These are phyloP conservation scores for Drosophila borborema DNA, from an alignment of 2,888 invertebrate genomes.

Conservation along the genomic window DNA sequence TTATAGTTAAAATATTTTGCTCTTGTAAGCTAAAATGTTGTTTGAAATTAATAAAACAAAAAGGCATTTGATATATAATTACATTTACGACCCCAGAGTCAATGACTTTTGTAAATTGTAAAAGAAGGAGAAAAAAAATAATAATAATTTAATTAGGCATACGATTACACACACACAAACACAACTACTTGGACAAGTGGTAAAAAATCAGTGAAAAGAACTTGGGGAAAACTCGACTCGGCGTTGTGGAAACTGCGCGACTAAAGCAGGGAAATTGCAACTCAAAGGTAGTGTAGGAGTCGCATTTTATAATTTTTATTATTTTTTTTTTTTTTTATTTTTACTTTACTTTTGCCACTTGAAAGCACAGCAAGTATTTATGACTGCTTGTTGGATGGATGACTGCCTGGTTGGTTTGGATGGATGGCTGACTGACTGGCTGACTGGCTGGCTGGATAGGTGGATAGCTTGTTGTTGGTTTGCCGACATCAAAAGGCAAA, in stretches of 20 bases:
- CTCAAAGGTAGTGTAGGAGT: conserved; percentile 69
- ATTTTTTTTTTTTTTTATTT: conserved; percentile 29
- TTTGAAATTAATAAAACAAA: background rate
- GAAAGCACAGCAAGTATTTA: conserved; percentile 78
- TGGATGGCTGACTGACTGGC: conserved; percentile 30
- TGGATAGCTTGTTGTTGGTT: conserved; percentile 34
- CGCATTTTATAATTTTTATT: conserved; percentile 66
- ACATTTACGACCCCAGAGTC: conserved; percentile 38
- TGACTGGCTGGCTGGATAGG: conserved; percentile 20
- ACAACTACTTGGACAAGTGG: conserved; percentile 40
- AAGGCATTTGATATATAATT: conserved; percentile 7
- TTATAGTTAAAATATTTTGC: background rate
- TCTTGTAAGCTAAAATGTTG: background rate
- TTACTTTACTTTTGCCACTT: conserved; percentile 61
- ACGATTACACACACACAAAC: conserved; percentile 32
- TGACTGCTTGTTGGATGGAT: conserved; percentile 61
- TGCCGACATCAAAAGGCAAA: conserved; percentile 70
- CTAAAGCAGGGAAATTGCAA: conserved; percentile 37
- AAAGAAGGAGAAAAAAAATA: conserved; percentile 24
- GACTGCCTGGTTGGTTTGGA: conserved; percentile 48
- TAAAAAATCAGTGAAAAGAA: conserved; percentile 69
- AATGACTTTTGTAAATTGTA: conserved; percentile 47
- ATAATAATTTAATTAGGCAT: conserved; percentile 71
- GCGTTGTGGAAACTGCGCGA: conserved; percentile 52
- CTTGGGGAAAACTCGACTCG: conserved; percentile 37